phyloP scores from a whole-genome alignment of 2,888 invertebrate species.

The Platynereis dumerilii region DNA sequence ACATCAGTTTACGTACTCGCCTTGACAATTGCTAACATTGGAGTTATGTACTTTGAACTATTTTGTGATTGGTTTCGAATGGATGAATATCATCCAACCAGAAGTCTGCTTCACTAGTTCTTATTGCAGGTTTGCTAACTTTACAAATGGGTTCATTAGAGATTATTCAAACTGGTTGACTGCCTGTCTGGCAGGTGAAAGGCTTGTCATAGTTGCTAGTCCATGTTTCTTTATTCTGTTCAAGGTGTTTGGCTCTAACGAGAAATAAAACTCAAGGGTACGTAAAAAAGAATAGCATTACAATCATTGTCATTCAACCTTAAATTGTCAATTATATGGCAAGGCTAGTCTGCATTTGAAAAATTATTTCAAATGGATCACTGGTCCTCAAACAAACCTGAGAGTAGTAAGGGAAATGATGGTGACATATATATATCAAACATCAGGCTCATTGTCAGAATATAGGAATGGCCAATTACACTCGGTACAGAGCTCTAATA shows the following conservation, averaged over 20 bases:
- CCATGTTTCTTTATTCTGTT: conserved; percentile 23
- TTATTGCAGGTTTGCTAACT: conserved; percentile 35
- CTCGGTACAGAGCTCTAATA: too few species aligned
- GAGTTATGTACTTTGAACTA: conserved; percentile 36
- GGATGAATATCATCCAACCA: conserved; percentile 26
- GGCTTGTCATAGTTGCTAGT: conserved; percentile 29
- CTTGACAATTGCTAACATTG: conserved; percentile 33
- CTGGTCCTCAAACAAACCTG: too few species aligned
- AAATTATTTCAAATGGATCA: too few species aligned
- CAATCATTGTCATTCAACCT: conserved; percentile 22
- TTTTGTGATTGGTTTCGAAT: conserved; percentile 37
- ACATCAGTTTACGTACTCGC: conserved; percentile 33
- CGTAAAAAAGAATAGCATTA: conserved; percentile 23
- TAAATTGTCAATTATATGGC: conserved; percentile 16
- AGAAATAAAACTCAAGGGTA: too few species aligned
- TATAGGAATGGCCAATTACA: too few species aligned
- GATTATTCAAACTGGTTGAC: conserved; percentile 38
- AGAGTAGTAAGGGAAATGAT: too few species aligned
- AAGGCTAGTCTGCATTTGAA: conserved; percentile 25
- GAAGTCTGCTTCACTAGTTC: conserved; percentile 28
- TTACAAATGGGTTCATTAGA: conserved; percentile 29
- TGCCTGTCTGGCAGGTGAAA: conserved; percentile 33
- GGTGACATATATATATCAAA: too few species aligned
- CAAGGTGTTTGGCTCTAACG: too few species aligned
- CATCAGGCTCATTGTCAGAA: too few species aligned